These are phyloP conservation scores for Cephus runcator DNA, from an alignment of 2,888 invertebrate species.

Conservation along the genomic window DNA sequence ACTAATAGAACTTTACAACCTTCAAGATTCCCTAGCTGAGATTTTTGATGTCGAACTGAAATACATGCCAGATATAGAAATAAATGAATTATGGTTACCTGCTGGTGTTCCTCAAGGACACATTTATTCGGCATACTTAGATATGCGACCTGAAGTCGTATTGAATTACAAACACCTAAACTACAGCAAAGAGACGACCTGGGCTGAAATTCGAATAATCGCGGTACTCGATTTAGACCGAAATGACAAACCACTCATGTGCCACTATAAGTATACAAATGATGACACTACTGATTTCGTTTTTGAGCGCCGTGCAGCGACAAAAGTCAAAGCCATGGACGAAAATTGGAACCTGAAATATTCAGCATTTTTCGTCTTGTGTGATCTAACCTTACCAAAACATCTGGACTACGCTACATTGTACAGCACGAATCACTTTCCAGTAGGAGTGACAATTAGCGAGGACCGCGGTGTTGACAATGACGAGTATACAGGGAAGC, in stretches of 20 bases:
- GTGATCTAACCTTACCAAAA: conserved; percentile 48
- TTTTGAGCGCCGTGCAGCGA: conserved; percentile 52
- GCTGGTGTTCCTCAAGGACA: conserved; percentile 33
- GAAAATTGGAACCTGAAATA: conserved; percentile 67
- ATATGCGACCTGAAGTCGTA: conserved; percentile 57
- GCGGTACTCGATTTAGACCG: conserved; percentile 30
- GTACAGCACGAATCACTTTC: conserved; percentile 24
- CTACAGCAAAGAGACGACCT: conserved; percentile 12
- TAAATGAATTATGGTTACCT: conserved; percentile 27
- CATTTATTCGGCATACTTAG: conserved; percentile 65
- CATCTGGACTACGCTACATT: conserved; percentile 14
- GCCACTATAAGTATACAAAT: conserved; percentile 34
- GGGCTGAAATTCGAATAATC: conserved; percentile 34
- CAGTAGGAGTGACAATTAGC: conserved; percentile 25
- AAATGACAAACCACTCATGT: conserved; percentile 18
- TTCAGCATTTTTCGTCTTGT: conserved; percentile 63
- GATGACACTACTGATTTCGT: conserved; percentile 39
- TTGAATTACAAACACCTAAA: conserved; percentile 20
- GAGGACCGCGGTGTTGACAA: background rate
- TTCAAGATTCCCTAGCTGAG: conserved; percentile 22
- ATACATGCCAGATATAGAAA: conserved; percentile 19
- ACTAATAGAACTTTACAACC: conserved; percentile 21
- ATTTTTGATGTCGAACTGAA: conserved; percentile 26
- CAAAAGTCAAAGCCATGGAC: conserved; percentile 61
- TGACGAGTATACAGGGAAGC: background rate